These are phyloP conservation scores for Scatophagus argus DNA, from an alignment of 2,113 vertebrate genomes.

Conservation along the genomic window DNA sequence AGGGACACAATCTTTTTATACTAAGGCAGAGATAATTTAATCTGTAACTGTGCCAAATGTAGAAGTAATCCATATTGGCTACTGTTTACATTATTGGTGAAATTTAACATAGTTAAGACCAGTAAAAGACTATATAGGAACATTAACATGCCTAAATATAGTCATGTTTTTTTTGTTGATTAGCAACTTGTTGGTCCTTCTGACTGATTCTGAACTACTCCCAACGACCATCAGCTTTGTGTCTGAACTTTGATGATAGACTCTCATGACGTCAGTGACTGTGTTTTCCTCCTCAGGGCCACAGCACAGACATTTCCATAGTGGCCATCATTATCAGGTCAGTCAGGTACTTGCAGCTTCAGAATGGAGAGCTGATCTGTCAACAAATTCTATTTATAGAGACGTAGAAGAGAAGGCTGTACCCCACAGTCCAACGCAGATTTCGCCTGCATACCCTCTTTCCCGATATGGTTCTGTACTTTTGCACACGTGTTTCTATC, in stretches of 20 bases:
- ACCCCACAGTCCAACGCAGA: slow-evolving; percentile 20
- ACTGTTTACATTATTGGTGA: too few relatives aligned
- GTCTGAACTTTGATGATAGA: neutral
- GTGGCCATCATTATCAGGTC: slow-evolving; percentile 9
- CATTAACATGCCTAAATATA: neutral
- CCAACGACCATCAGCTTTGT: neutral
- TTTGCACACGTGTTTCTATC: slow-evolving; percentile 31
- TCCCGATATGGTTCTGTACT: slow-evolving; percentile 21
- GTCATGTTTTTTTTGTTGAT: neutral
- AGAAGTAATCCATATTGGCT: too few relatives aligned
- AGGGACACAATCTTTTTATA: too few relatives aligned
- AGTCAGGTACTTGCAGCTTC: slow-evolving; percentile 26
- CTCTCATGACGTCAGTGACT: slow-evolving; percentile 12
- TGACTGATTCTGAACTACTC: neutral
- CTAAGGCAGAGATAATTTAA: too few relatives aligned
- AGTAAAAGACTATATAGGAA: too few relatives aligned
- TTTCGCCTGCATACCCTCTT: slow-evolving; percentile 11
- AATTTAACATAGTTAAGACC: too few relatives aligned
- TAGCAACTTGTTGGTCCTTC: too few relatives aligned
- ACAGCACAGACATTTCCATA: slow-evolving; percentile 24
- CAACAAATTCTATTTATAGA: slow-evolving; percentile 60
- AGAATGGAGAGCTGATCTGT: slow-evolving; percentile 23
- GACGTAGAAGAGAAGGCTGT: slow-evolving; percentile 9
- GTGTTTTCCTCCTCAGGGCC: slow-evolving; percentile 7
- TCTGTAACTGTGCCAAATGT: too few relatives aligned